These are phyloP conservation scores for Euplagia quadripunctaria DNA, from an alignment of 2,888 invertebrate species.

Conservation along the genomic window DNA sequence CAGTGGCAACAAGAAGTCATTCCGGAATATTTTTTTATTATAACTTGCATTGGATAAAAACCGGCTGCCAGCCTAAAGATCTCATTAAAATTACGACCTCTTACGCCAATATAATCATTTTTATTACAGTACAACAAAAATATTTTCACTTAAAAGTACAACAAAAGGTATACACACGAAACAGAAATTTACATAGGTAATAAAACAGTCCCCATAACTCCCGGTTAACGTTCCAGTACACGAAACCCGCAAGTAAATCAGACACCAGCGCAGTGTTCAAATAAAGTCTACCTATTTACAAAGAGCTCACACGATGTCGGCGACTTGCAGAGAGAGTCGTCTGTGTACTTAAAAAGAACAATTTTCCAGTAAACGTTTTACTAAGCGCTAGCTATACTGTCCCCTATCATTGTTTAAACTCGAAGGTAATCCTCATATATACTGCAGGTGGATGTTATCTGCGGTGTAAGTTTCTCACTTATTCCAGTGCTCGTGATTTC, in stretches of 20 bases:
- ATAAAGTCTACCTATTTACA: slow-evolving; percentile 71
- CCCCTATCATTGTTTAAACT: slow-evolving; percentile 52
- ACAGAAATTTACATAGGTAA: slow-evolving; percentile 53
- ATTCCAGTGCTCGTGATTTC: slow-evolving; percentile 26
- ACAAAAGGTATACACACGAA: slow-evolving; percentile 38
- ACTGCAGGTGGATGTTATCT: slow-evolving; percentile 16
- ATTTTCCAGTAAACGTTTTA: slow-evolving; percentile 70
- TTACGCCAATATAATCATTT: not conserved
- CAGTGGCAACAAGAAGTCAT: not conserved
- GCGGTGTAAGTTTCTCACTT: slow-evolving; percentile 14
- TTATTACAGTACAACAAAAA: slow-evolving; percentile 16
- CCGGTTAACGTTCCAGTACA: slow-evolving; percentile 52
- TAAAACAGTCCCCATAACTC: slow-evolving; percentile 57
- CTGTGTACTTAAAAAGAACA: slow-evolving; percentile 74
- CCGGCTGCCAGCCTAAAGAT: too few relatives aligned
- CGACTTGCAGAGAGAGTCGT: slow-evolving; percentile 64
- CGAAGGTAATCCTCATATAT: slow-evolving; percentile 28
- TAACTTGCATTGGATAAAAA: too few relatives aligned
- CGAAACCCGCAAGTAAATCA: slow-evolving; percentile 66
- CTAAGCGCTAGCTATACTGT: slow-evolving; percentile 56
- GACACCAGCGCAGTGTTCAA: slow-evolving; percentile 60
- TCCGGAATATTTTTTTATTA: too few relatives aligned
- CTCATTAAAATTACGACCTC: too few relatives aligned
- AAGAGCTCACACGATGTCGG: slow-evolving; percentile 68
- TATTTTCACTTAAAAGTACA: slow-evolving; percentile 32